Conservation (phyloP, 2,888 invertebrate species). For the Hirtodrosophila duncani region DNA sequence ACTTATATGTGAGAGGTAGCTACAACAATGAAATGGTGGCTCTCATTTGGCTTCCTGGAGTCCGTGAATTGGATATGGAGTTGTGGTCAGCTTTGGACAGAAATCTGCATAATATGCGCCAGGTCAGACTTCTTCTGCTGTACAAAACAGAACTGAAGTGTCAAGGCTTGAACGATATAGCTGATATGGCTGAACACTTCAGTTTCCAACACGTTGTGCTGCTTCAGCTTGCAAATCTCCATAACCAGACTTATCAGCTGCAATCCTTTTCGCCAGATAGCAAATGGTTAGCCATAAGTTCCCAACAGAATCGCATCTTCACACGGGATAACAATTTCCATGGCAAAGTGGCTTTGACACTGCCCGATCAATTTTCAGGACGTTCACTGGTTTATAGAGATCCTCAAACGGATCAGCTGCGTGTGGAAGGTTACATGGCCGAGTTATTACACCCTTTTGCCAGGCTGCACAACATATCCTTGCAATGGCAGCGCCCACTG, state of each 20-base stretch:
- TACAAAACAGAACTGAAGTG: background rate
- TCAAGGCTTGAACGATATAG: background rate
- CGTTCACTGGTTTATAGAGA: constrained; percentile 37
- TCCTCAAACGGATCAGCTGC: constrained; percentile 2
- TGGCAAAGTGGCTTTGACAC: constrained; percentile 7
- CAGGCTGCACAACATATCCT: constrained; percentile 31
- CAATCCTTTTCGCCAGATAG: constrained; percentile 33
- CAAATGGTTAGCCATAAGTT: constrained; percentile 29
- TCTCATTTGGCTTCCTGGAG: constrained; percentile 27
- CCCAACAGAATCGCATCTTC: constrained; percentile 15
- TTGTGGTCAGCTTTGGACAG: constrained; percentile 41
- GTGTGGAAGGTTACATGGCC: constrained; percentile 37
- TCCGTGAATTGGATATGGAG: constrained; percentile 13
- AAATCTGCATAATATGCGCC: constrained; percentile 49
- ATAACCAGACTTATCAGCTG: constrained; percentile 19
- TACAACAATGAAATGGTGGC: constrained; percentile 45
- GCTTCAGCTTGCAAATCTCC: background rate
- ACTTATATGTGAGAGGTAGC: too few species aligned
- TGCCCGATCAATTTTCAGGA: constrained; percentile 44
- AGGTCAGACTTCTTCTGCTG: constrained; percentile 33
- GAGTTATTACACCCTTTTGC: constrained; percentile 35
- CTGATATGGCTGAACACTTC: background rate
- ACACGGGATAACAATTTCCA: constrained; percentile 23
- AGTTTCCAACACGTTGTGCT: constrained; percentile 32
- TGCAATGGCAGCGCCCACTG: constrained; percentile 30